These are phyloP conservation scores for Chloroceryle aenea DNA, from an alignment of 2,113 vertebrate genomes.

Conservation along the genomic window DNA sequence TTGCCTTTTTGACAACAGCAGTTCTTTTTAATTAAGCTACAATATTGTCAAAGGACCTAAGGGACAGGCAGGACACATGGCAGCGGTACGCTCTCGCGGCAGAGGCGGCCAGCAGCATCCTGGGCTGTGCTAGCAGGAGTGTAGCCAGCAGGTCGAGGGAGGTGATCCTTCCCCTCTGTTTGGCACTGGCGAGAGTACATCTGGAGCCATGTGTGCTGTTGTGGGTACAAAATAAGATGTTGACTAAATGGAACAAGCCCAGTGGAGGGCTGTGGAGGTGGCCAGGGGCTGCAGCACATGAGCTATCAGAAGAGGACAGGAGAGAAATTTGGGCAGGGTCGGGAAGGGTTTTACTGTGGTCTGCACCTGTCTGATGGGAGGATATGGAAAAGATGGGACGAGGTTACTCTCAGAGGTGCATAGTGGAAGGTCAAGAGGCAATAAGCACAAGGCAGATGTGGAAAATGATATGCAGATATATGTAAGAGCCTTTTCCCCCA, in stretches of 20 bases:
- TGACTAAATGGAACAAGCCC: neutral
- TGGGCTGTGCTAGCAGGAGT: neutral
- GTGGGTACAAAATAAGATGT: neutral
- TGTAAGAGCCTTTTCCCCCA: rapidly evolving
- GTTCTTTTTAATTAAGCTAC: conserved; percentile 51
- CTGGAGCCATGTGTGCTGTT: neutral
- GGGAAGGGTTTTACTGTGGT: neutral
- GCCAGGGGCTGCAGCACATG: rapidly evolving
- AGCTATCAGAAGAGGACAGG: rapidly evolving
- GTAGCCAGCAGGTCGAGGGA: neutral
- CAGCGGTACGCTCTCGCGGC: neutral
- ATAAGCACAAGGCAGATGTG: neutral
- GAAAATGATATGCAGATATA: neutral
- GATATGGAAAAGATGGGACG: neutral
- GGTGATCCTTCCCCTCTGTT: neutral
- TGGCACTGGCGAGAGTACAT: neutral
- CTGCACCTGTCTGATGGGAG: neutral
- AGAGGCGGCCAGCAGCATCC: neutral
- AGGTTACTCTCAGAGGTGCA: neutral
- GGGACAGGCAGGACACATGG: neutral
- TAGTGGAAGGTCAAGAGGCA: neutral
- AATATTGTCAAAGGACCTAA: neutral
- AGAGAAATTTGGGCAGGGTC: rapidly evolving
- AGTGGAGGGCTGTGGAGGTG: rapidly evolving
- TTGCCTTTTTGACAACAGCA: neutral